Base-by-base conservation (phyloP, 2,113 vertebrate genomes). In the Notarius quadriscutis region DNA sequence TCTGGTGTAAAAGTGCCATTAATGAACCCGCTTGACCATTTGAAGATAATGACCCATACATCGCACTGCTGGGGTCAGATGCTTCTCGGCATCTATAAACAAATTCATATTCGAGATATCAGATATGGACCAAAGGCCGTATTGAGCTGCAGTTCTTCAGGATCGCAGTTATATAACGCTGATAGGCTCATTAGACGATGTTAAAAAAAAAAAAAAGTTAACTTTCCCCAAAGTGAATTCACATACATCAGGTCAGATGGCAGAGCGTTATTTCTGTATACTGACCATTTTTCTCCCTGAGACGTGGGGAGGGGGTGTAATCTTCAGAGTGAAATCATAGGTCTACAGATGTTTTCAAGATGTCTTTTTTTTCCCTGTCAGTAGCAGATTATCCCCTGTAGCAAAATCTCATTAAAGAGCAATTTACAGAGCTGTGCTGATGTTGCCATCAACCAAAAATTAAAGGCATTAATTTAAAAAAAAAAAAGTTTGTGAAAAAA, bases 321-420 rank as follows among this genome's bases (percentile, higher is more conserved):
- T 96, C 95, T 95, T 97, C 96, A 96, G 97, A 97, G 96, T 96
- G 96, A 97, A 98, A 98, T 99, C 97, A 97, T 98, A 98, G 97
- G 97, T 98, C 98, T 99, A 98, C 98, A 99, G 98, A 99, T 99
- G 98, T 99, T 99, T 99, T 97, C 97, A 98, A 98, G 97, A 99
- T 98, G 97, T 98, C 98, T 97, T 97, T 97, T 84, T 97, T 97
- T 84, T 84, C 41, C 27, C 96, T 99, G 97, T 98, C 98, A 98
- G 97, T 97, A 98, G 97, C 98, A 98, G 98, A 99, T 99, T 99
- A 99, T 99, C 98, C 98, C 98, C 98, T 98, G 98, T 99, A 99
- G 98, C 98, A 99, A 99, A 99, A 99, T 98, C 97, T 99, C 98
- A 99, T 99, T 99, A 99, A 99, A 99, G 96, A 97, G 97, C 98